phyloP scores from a whole-genome alignment of 2,888 invertebrate species.

The Harpalus rubripes region DNA sequence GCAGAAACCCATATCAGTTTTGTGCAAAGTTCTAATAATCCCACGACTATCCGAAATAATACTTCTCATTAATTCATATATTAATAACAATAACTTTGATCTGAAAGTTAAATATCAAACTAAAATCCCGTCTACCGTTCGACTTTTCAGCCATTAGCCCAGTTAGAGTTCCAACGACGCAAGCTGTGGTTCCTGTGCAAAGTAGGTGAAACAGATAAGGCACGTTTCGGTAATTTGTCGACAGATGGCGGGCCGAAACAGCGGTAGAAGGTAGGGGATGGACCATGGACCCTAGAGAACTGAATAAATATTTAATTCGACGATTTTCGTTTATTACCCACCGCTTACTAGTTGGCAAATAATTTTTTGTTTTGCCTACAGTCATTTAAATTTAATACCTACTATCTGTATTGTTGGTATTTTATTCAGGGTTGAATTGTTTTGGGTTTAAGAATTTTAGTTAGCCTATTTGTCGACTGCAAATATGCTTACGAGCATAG shows the following conservation, averaged over 20 bases:
- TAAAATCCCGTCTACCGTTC: slow-evolving; percentile 16
- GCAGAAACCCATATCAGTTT: not conserved
- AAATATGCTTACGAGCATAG: no score
- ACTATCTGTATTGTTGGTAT: not conserved
- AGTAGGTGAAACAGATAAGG: slow-evolving; percentile 60
- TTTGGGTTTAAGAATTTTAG: no score
- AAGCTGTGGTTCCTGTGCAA: slow-evolving; percentile 56
- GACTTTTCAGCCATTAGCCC: slow-evolving; percentile 49
- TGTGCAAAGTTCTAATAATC: slow-evolving; percentile 10
- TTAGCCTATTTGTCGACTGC: no score
- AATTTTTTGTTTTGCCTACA: not conserved
- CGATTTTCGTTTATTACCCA: slow-evolving; percentile 60
- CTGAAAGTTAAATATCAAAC: slow-evolving; percentile 34
- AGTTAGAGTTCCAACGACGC: slow-evolving; percentile 28
- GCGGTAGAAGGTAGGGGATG: not conserved
- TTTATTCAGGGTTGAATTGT: not conserved
- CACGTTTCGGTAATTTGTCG: slow-evolving; percentile 62
- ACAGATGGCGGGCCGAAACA: slow-evolving; percentile 24
- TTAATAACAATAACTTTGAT: slow-evolving; percentile 47
- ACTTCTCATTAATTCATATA: slow-evolving; percentile 30
- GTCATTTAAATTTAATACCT: not conserved
- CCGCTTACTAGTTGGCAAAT: slow-evolving; percentile 47
- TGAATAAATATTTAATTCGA: slow-evolving; percentile 64
- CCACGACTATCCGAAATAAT: not conserved
- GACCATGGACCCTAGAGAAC: slow-evolving; percentile 15